Percentiles rank a stretch among this genome's conserved stretches.
phyloP scores from a whole-genome alignment of 2,113 vertebrate species.

The Rhabdornis inornatus region DNA sequence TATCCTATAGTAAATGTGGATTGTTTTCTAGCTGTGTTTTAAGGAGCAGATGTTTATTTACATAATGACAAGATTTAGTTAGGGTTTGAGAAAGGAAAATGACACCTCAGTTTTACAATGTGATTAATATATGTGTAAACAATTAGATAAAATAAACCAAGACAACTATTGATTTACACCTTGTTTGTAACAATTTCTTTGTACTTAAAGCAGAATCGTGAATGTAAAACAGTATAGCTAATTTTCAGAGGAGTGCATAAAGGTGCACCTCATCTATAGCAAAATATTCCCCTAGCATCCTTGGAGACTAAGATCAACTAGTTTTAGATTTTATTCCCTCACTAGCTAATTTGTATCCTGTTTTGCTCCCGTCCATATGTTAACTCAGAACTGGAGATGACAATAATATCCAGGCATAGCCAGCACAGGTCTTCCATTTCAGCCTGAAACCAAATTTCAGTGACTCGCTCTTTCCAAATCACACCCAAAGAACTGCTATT shows the following conservation, averaged over 20 bases:
- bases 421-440: slow-evolving; percentile 1
- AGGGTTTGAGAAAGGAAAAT: slow-evolving; percentile 63
- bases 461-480: neutral
- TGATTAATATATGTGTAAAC: slow-evolving; percentile 61
- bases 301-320: slow-evolving; percentile 8
- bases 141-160: slow-evolving; percentile 62
- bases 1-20: slow-evolving; percentile 53
- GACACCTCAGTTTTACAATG: slow-evolving; percentile 53
- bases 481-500: neutral
- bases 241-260: slow-evolving; percentile 38
- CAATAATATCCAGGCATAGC: neutral
- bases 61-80: slow-evolving; percentile 70
- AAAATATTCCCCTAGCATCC: slow-evolving; percentile 47
- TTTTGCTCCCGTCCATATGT: neutral
- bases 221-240: slow-evolving; percentile 38
- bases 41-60: slow-evolving; percentile 73
- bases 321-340: neutral
- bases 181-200: slow-evolving; percentile 37
- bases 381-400: slow-evolving; percentile 30
- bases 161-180: slow-evolving; percentile 64
- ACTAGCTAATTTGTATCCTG: neutral
- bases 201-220: slow-evolving; percentile 25
- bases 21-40: slow-evolving; percentile 59
- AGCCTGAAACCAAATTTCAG: slow-evolving; percentile 30
- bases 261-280: slow-evolving; percentile 15